Conservation (phyloP, 2,797 vertebrate species). For the Peromyscus aztecus region DNA sequence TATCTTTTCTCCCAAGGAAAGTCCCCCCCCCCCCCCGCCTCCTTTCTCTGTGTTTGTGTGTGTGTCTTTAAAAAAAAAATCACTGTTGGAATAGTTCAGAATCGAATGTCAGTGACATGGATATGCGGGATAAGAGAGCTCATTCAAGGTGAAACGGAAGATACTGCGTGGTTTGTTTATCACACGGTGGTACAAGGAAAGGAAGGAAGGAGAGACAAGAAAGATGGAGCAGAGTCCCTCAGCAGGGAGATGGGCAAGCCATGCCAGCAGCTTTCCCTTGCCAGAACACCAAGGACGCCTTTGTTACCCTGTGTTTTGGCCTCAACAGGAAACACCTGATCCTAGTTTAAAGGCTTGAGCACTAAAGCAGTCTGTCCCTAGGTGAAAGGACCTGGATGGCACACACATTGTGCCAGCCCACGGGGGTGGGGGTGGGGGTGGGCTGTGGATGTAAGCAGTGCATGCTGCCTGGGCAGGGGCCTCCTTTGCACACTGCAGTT, state of each 20-base stretch:
- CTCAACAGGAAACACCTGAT: slow-evolving; percentile 28
- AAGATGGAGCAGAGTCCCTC: neutral
- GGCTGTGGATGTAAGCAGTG: accelerated
- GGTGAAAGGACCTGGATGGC: neutral
- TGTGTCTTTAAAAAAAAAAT: neutral
- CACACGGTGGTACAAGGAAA: neutral
- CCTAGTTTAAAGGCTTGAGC: neutral
- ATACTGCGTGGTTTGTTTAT: slow-evolving; percentile 23
- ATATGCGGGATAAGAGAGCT: slow-evolving; percentile 68
- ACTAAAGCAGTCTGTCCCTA: neutral
- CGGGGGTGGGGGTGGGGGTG: too few relatives aligned
- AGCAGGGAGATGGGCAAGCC: neutral
- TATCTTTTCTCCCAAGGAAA: slow-evolving; percentile 6
- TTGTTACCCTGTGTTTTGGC: slow-evolving; percentile 68
- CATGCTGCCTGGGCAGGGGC: accelerated
- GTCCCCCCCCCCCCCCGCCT: too few relatives aligned
- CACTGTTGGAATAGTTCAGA: slow-evolving; percentile 9
- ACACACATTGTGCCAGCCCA: neutral
- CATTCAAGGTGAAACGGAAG: slow-evolving; percentile 72
- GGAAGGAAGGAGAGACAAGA: slow-evolving; percentile 55
- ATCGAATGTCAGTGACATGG: slow-evolving; percentile 72
- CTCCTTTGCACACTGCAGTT: neutral
- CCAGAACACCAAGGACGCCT: slow-evolving; percentile 69
- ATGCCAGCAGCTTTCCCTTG: slow-evolving; percentile 8
- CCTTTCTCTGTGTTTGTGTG: neutral